Evolutionary conservation across 2,113 vertebrate species (phyloP).

Genomic region (Ginglymostoma cirratum): DNA sequence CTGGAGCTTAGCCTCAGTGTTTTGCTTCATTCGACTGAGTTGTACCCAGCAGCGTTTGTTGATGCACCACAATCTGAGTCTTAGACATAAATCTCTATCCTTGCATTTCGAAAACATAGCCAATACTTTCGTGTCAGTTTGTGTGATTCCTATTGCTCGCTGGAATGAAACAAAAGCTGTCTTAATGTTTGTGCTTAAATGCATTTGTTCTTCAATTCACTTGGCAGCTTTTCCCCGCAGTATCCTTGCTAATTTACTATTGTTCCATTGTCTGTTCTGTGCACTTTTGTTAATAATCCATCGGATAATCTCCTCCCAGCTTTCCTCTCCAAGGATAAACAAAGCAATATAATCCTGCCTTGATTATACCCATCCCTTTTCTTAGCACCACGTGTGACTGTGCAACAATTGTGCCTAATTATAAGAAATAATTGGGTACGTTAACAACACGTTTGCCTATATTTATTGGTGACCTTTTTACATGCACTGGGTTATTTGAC

Average conservation of each 20-base stretch:
- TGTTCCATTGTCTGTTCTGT: not conserved
- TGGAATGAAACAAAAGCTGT: not conserved
- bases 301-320: not conserved
- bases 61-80: not conserved
- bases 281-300: not conserved
- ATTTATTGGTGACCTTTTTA: not conserved
- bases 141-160: not conserved
- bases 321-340: not conserved
- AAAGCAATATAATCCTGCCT: slow-evolving; percentile 10
- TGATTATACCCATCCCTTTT: not conserved
- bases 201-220: not conserved
- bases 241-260: not conserved
- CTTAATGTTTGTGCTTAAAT: not conserved
- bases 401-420: not conserved
- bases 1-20: not conserved
- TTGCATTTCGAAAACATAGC: not conserved
- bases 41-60: not conserved
- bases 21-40: not conserved
- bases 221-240: not conserved
- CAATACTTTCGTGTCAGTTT: not conserved
- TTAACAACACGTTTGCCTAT: not conserved
- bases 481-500: not conserved
- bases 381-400: not conserved
- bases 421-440: not conserved
- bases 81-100: not conserved